Conservation (phyloP, 92 coral and sea anemone genomes). For the Paramuricea clavata region DNA sequence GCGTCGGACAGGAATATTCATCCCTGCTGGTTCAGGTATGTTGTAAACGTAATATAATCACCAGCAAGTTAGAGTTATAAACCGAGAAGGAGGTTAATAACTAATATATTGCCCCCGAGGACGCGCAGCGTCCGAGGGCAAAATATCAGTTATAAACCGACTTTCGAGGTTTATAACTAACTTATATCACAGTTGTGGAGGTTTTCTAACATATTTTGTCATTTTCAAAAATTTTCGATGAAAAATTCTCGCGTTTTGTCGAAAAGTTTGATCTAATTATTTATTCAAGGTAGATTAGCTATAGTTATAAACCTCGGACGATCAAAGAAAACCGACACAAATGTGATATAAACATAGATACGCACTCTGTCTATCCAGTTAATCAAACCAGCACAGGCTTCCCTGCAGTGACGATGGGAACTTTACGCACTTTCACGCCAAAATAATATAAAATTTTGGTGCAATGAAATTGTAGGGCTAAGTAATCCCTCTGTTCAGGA, state of each 20-base stretch:
- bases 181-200: not conserved
- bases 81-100: no score
- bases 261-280: not conserved
- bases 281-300: not conserved
- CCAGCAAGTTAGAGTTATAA: not conserved
- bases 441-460: conserved; percentile 20
- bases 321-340: conserved; percentile 8
- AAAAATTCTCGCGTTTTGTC: not conserved
- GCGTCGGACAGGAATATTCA: conserved; percentile 61
- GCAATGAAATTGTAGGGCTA: conserved; percentile 17
- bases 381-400: conserved; percentile 26
- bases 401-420: conserved; percentile 17
- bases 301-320: not conserved
- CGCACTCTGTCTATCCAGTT: conserved; percentile 7
- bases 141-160: not conserved
- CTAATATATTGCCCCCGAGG: no score
- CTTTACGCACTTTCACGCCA: conserved; percentile 26
- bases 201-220: no score
- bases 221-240: not conserved
- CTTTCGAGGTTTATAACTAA: not conserved
- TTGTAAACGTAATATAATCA: not conserved
- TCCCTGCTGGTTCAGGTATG: conserved; percentile 63
- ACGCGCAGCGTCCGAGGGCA: no score
- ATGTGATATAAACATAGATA: conserved; percentile 4
- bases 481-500: conserved; percentile 16